These are phyloP conservation scores for Papilio machaon DNA, from an alignment of 1,140 invertebrate species.

Conservation along the genomic window DNA sequence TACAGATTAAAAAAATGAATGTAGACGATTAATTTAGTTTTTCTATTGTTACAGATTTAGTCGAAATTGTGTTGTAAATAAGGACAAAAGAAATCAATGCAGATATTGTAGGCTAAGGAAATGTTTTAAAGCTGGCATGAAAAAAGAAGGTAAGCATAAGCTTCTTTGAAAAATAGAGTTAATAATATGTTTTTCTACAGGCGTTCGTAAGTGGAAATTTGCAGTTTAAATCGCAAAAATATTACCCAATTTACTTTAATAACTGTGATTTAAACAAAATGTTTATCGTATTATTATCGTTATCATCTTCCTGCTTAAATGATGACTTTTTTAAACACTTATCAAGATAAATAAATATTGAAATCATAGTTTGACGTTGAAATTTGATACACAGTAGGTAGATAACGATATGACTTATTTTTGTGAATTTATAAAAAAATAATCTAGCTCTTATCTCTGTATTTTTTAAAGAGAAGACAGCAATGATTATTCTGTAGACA, in stretches of 20 bases:
- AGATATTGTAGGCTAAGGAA: conserved; percentile 97
- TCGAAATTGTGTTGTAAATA: conserved; percentile 97
- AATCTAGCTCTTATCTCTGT: too few relatives aligned
- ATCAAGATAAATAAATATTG: not conserved
- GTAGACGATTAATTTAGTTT: not conserved
- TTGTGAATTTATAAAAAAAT: not conserved
- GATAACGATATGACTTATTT: too few relatives aligned
- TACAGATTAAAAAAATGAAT: not conserved
- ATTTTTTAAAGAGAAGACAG: too few relatives aligned
- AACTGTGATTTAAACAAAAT: not conserved
- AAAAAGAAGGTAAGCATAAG: conserved; percentile 92
- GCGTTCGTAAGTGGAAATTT: not conserved
- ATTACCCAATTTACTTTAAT: not conserved
- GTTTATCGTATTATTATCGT: not conserved
- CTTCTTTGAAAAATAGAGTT: too few relatives aligned
- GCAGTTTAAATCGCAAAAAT: not conserved
- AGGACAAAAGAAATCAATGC: conserved; percentile 98
- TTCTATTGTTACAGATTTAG: conserved; percentile 88
- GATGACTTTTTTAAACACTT: not conserved
- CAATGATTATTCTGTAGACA: not conserved
- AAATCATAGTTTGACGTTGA: not conserved
- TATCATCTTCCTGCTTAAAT: conserved; percentile 10
- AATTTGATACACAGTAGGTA: not conserved
- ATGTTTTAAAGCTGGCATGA: conserved; percentile 99
- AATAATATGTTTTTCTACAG: not conserved